Evolutionary conservation across 53 echinoderm and acorn worm species (phyloP), one percentile per base, ranked within the genome.

Genomic region (Patiria pectinifera): DNA sequence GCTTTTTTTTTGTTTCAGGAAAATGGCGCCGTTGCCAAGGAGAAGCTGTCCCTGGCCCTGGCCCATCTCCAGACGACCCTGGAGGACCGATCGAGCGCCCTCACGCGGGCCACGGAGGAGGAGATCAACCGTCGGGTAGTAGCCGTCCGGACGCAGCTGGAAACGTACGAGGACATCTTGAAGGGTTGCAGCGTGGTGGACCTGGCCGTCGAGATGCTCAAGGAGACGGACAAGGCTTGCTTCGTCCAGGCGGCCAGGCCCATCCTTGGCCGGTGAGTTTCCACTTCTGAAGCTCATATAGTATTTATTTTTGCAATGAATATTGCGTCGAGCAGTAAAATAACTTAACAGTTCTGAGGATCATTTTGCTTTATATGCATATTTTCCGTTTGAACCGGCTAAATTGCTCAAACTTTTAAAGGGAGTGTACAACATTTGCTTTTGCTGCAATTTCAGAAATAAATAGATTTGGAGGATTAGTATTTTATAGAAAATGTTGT

Each of bases 191-290:
- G 92, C 77, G 94, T 96, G 83, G 89, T 92, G 5, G 96, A 96
- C n/a, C 88, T 93, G 53, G 94, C 95, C 15, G 82, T 91, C 86
- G 93, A 95, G 71, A 91, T 96, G 84, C 85, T 95, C 23, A 96
- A 93, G 86, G 95, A 93, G 84, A 88, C 84, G 82, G 95, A 95
- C 71, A 92, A 95, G 84, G 91, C 95, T 23, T 95, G 95, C 85
- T 95, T 95, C 80, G 95, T 93, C 47, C 93, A 95, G 82, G 91
- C 88, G 11, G 92, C 89, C 43, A 83, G 76, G 63, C 96, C 92
- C 15, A 85, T 95, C 26, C 89, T 92, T 69, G 91, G 86, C 59
- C 83, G 86, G 93, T 93, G 45, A 87, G 81, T 35, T 35, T 35
- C 35, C 35, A 35, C 35, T 35, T 35, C 35, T 1, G 35, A 35